Percentiles rank a stretch among this genome's conserved stretches.
phyloP scores from a whole-genome alignment of 2,797 vertebrate genomes.

The Simalia tracyae region DNA sequence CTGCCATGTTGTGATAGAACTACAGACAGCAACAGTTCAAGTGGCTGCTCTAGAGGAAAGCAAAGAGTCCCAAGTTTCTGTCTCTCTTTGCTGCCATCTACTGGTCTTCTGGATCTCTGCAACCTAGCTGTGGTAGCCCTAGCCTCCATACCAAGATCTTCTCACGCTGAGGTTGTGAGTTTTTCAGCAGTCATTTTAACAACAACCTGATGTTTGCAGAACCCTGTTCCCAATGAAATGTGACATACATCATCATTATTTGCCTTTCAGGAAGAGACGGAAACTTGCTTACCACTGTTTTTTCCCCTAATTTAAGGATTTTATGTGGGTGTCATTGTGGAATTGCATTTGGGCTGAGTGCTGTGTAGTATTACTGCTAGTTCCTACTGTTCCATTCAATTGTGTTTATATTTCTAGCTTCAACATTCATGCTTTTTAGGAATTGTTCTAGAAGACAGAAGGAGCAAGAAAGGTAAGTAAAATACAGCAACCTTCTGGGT shows the following conservation, averaged over 20 bases:
- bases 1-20: background rate
- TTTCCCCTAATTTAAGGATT: background rate
- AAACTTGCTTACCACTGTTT: background rate
- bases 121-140: background rate
- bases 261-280: background rate
- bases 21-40: background rate
- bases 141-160: background rate
- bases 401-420: background rate
- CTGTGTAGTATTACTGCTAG: background rate
- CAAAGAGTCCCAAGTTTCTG: background rate
- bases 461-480: background rate
- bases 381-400: background rate
- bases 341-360: background rate
- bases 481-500: background rate
- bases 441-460: background rate
- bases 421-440: background rate
- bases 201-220: background rate
- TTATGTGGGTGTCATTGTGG: background rate
- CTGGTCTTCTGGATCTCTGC: too few relatives aligned
- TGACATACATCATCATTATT: background rate
- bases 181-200: background rate
- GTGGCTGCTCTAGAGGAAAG: background rate
- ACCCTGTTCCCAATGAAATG: background rate
- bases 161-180: background rate
- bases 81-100: background rate